These are phyloP conservation scores for Colossoma macropomum DNA, from an alignment of 2,113 vertebrate species.

Conservation along the genomic window DNA sequence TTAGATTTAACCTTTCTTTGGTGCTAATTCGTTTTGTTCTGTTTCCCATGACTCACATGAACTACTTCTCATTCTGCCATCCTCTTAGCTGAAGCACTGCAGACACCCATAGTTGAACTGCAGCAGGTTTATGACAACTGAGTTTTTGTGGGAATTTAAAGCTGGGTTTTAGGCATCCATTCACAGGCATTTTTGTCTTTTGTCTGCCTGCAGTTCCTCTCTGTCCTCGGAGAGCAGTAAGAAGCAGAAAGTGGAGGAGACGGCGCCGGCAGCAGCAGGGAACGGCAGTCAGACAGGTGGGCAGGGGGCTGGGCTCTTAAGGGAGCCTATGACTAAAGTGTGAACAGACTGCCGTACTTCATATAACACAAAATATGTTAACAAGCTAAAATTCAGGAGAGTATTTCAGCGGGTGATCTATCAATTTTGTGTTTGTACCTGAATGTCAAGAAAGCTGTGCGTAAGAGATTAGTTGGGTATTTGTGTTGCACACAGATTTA, in stretches of 20 bases:
- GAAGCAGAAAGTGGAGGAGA: conserved; percentile 88
- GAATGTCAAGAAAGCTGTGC: too few relatives aligned
- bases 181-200: conserved; percentile 33
- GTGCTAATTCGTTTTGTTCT: conserved; percentile 21
- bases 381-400: background rate
- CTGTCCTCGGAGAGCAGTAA: conserved; percentile 89
- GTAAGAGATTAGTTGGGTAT: too few relatives aligned
- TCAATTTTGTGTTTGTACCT: too few relatives aligned
- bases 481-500: too few relatives aligned
- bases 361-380: background rate
- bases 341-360: background rate
- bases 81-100: background rate
- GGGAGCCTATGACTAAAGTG: background rate
- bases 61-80: conserved; percentile 1
- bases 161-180: background rate
- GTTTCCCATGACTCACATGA: background rate
- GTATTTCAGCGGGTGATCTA: too few relatives aligned
- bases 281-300: conserved; percentile 68
- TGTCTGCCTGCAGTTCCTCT: conserved; percentile 74
- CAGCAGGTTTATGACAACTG: background rate
- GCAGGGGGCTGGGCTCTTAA: conserved; percentile 15
- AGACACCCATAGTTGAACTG: background rate
- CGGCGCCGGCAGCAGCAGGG: conserved; percentile 53
- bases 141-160: background rate
- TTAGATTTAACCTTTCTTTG: conserved; percentile 1